Evolutionary conservation across 2,888 invertebrate genomes (phyloP), one percentile per base, ranked within the genome.

Genomic region (Oscheius sp.): DNA sequence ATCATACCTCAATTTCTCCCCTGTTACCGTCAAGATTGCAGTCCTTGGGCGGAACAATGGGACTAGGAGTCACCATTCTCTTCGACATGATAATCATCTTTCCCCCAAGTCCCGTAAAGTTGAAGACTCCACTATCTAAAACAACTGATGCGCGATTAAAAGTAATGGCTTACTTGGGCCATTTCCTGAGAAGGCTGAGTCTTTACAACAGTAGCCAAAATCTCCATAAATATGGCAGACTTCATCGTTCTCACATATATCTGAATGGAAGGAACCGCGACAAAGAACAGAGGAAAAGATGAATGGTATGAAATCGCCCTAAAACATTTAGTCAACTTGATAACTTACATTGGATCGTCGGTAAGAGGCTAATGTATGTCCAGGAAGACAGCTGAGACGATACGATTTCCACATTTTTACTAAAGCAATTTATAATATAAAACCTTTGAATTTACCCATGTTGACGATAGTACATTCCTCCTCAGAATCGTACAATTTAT

Each of bases 41-140:
- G 32, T 67, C 67, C 20, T 36, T 36, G 1, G 67, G 67, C 28
- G 49, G 24, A 12, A 49, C 47, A 32, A 47, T 17, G 2, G 67
- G 67, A 2, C 49, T 22, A 6, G 38, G 36, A 32, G 67, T 67
- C 9, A 45, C n/a, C 56, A 51, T 49, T 28, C 44, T 57, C 49
- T 47, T 38, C 8, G 41, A 12, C 22, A 59, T 17, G 30, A 47
- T 12, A 12, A 36, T 30, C 33, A 36, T 59, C 28, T 33, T 26
- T n/a, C 67, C 67, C 12, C 67, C 67, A 5, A 67, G 38, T n/a
- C 67, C 67, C 12, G 67, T 57, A 24, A 59, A 67, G 33, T 67
- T 67, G 30, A 67, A 67, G 14, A 22, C 14, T 2, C 67, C 67
- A n/a, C 57, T 30, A n/a, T 12, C 67, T 67, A 20, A 26, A 57